Evolutionary conservation across 2,888 invertebrate genomes (phyloP), one percentile per base, ranked within the genome.

Genomic region (Oscheius onirici): DNA sequence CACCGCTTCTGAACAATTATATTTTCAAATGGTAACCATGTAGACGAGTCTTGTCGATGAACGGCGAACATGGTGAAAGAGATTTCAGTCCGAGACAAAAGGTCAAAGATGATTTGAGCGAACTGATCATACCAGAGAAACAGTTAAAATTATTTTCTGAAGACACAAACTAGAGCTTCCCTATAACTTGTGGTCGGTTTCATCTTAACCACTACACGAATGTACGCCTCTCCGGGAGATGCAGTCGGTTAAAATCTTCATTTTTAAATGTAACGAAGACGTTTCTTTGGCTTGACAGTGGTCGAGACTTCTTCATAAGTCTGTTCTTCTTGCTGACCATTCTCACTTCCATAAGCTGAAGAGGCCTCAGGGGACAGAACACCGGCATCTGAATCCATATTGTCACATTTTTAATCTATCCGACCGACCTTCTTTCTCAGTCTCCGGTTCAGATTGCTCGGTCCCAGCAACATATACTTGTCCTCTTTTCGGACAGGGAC

Each of bases 401-500:
- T 66, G 10, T 34, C n/a, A 6, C 51, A 17, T 17, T 20, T 11
- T 52, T 8, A n/a, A 13, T 15, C 10, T 52, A 13, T 13, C 3
- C 24, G 13, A 26, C 34, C 57, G n/a, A 17, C 13, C 28, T 55
- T 55, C 28, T 26, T 55, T n/a, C 15, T 55, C 55, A 8, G 22
- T 55, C 2, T 41, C 44, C 26, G 40, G n/a, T 58, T 40, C 58
- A 58, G 55, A 2, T 28, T 20, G n/a, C n/a, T 28, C 55, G 2
- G n/a, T 28, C 26, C 58, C 41, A 40, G 41, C 66, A 3, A 68
- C 52, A 51, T 76, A 65, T 5, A 69, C 71, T 67, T 74, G 73
- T 5, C 60, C 70, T 58, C 79, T 34, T 20, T 71, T 72, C 3
- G 79, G 79, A 51, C 79, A 79, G n/a, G 79, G 74, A 54, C 79